These are phyloP conservation scores for Sinella curviseta DNA, from an alignment of 1,140 invertebrate species.

Conservation along the genomic window DNA sequence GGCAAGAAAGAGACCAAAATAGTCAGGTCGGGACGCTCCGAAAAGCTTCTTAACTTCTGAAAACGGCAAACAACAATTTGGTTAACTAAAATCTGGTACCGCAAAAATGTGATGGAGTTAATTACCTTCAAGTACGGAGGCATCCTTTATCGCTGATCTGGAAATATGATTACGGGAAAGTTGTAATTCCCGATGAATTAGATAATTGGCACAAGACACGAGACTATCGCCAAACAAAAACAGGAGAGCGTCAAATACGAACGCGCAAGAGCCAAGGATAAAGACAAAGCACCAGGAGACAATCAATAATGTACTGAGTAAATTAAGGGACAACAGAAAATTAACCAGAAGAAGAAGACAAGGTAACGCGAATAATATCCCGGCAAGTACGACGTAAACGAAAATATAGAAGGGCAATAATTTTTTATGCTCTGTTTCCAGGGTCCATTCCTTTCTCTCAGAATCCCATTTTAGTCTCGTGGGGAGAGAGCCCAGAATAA, in stretches of 20 bases:
- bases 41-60: no score
- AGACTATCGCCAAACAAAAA: not conserved
- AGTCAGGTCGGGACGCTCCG: no score
- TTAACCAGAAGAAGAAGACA: not conserved
- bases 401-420: not conserved
- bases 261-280: not conserved
- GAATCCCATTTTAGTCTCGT: not conserved
- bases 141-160: not conserved
- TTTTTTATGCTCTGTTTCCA: not conserved
- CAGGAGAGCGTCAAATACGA: not conserved
- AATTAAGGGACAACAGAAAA: not conserved
- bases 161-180: not conserved
- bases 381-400: not conserved
- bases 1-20: no score
- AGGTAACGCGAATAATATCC: not conserved
- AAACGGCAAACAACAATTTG: no score
- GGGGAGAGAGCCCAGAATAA: not conserved
- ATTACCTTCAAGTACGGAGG: no score
- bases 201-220: not conserved
- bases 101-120: no score
- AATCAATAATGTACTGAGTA: not conserved
- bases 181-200: not conserved
- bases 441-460: not conserved
- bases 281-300: not conserved
- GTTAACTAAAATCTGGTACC: no score